phyloP scores from a whole-genome alignment of 2,113 vertebrate genomes.

The Carassius auratus region DNA sequence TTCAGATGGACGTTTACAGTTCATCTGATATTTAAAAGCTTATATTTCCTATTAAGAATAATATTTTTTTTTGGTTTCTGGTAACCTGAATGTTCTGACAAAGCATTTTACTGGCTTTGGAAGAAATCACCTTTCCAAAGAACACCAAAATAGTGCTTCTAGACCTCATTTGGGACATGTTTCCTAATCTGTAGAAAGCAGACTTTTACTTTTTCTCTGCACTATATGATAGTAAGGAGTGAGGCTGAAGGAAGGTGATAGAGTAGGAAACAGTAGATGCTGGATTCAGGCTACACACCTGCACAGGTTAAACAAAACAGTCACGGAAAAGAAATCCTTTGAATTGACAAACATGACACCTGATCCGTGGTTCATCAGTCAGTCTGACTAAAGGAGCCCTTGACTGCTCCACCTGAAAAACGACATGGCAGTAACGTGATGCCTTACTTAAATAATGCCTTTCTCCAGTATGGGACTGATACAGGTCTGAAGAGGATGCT shows the following conservation, averaged over 20 bases:
- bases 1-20: too few relatives aligned
- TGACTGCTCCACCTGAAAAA: constrained; percentile 58
- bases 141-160: not conserved
- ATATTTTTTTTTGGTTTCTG: not conserved
- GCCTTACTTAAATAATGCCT: constrained; percentile 59
- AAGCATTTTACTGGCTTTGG: not conserved
- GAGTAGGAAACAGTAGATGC: constrained; percentile 11
- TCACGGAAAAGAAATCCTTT: constrained; percentile 48
- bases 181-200: not conserved
- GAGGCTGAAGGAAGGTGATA: not conserved
- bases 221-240: not conserved
- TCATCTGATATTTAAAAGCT: too few relatives aligned
- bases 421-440: constrained; percentile 58
- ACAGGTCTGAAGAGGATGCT: constrained; percentile 43
- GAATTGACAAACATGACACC: constrained; percentile 57
- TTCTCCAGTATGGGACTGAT: constrained; percentile 41
- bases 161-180: not conserved
- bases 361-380: constrained; percentile 55
- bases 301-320: constrained; percentile 44
- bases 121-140: constrained; percentile 2
- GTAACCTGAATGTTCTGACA: not conserved
- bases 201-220: not conserved
- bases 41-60: too few relatives aligned
- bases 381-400: constrained; percentile 58
- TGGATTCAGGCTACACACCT: constrained; percentile 36